A percentile compares a stretch with the other conserved stretches of the same genome.
phyloP scores from a whole-genome alignment of 23 tunicate species.

The Halocynthia roretzi region DNA sequence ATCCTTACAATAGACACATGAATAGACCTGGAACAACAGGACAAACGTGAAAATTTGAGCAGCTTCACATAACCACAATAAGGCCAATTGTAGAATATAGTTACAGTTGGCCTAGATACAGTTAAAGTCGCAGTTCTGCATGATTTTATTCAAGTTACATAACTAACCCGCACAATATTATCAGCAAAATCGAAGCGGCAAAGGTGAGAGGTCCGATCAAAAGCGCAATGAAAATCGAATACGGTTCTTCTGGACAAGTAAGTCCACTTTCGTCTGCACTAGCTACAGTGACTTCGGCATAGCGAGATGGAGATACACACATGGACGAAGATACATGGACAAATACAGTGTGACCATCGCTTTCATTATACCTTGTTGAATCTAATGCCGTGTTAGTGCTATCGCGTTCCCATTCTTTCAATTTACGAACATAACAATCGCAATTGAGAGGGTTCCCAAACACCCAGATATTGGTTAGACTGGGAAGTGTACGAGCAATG shows the following conservation, averaged over 20 bases:
- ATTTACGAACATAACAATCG: slow-evolving; percentile 46
- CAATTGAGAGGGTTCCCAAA: slow-evolving; percentile 50
- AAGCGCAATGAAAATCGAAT: slow-evolving; percentile 33
- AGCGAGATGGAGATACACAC: background rate
- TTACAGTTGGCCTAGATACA: no score
- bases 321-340: background rate
- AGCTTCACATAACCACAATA: no score
- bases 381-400: no score
- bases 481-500: slow-evolving; percentile 30
- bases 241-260: slow-evolving; percentile 46
- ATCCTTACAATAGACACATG: background rate
- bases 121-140: no score
- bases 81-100: no score
- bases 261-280: slow-evolving; percentile 14
- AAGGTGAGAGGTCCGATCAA: slow-evolving; percentile 69
- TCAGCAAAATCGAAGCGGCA: slow-evolving; percentile 38
- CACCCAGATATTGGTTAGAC: slow-evolving; percentile 39
- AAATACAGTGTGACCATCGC: no score
- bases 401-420: slow-evolving; percentile 2
- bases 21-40: background rate
- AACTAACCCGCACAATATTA: slow-evolving; percentile 69
- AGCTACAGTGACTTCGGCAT: slow-evolving; percentile 10
- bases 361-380: no score
- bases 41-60: no score
- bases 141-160: no score